Evolutionary conservation across 2,888 invertebrate species (phyloP).

Genomic region (Cynaeus angustus): DNA sequence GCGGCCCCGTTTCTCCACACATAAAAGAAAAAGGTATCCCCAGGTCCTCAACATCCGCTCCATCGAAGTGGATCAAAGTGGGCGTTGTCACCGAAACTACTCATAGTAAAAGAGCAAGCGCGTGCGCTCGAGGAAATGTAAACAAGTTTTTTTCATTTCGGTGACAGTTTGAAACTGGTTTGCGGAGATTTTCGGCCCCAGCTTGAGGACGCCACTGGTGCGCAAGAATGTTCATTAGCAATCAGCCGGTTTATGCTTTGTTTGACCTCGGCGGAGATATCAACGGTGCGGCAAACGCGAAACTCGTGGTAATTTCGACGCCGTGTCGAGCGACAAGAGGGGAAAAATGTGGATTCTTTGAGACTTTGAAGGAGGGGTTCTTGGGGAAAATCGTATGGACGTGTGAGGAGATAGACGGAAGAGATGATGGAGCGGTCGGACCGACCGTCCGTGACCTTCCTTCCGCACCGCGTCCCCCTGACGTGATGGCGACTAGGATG

Average conservation of each 20-base stretch:
- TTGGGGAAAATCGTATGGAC: conserved; percentile 2
- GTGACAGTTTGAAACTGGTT: conserved; percentile 44
- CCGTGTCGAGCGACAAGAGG: conserved; percentile 15
- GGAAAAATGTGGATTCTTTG: conserved; percentile 42
- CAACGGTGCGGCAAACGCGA: conserved; percentile 51
- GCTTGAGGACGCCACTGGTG: conserved; percentile 53
- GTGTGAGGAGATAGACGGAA: conserved; percentile 56
- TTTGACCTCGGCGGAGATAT: conserved; percentile 59
- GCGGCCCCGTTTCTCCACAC: conserved; percentile 18
- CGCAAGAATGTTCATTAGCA: conserved; percentile 63
- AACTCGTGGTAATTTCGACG: conserved; percentile 48
- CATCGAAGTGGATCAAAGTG: conserved; percentile 26
- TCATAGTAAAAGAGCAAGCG: conserved; percentile 21
- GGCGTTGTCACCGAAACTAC: conserved; percentile 13
- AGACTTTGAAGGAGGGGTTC: not conserved
- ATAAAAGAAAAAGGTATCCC: conserved; percentile 14
- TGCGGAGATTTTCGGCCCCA: conserved; percentile 27
- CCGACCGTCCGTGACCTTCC: conserved; percentile 71
- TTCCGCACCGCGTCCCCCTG: conserved; percentile 60
- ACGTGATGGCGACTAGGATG: conserved; percentile 48
- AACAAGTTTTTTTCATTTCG: conserved; percentile 36
- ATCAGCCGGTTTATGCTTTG: conserved; percentile 56
- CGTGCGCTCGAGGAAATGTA: conserved; percentile 44
- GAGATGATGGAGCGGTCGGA: conserved; percentile 63
- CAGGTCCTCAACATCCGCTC: conserved; percentile 29